Percentiles rank a stretch among this genome's conserved stretches.
Conservation (phyloP, 2,113 vertebrate species). For the Agelaius phoeniceus region DNA sequence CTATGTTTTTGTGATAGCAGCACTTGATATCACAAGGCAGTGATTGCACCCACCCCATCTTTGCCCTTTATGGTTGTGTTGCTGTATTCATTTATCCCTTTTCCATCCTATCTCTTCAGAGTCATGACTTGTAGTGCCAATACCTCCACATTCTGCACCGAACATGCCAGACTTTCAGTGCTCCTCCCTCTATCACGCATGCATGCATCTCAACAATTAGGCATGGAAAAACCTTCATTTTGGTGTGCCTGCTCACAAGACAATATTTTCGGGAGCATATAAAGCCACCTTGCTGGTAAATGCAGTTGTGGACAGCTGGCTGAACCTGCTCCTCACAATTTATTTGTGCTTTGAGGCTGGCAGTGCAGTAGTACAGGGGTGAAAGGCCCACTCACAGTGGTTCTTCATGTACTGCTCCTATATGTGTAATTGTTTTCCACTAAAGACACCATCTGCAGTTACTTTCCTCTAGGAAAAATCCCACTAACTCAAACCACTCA, state of each 20-base stretch:
- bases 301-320: background rate
- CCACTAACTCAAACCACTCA: background rate
- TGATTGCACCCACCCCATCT: background rate
- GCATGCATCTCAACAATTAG: background rate
- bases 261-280: background rate
- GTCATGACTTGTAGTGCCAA: background rate
- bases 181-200: background rate
- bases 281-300: background rate
- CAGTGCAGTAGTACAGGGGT: background rate
- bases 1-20: background rate
- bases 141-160: background rate
- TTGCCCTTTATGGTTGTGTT: background rate
- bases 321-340: background rate
- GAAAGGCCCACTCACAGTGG: background rate
- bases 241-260: background rate
- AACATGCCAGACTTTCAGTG: background rate
- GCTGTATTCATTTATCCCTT: background rate
- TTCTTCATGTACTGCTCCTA: background rate
- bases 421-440: background rate
- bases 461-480: background rate
- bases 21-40: rapidly evolving
- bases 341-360: background rate
- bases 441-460: background rate
- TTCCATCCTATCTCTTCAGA: background rate
- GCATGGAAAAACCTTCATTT: background rate